Evolutionary conservation across 64 coral and sea anemone genomes (phyloP).

Genomic region (Montipora efflorescens): DNA sequence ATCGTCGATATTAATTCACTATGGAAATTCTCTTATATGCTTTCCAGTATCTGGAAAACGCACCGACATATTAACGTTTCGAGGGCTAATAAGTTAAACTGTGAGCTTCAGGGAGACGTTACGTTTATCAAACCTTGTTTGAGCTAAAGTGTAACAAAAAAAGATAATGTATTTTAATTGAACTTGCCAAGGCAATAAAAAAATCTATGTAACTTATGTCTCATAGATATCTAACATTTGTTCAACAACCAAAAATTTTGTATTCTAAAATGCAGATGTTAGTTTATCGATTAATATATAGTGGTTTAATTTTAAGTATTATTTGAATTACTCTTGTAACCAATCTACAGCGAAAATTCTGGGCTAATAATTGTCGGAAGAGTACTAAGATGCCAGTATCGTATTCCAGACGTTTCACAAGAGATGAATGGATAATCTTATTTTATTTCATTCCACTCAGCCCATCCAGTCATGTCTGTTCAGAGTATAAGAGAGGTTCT

Average conservation of each 20-base stretch:
- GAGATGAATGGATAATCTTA: background rate
- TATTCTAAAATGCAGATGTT: background rate
- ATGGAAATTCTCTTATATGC: background rate
- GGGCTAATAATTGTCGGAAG: background rate
- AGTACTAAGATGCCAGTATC: background rate
- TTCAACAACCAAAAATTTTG: background rate
- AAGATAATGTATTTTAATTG: too few species aligned
- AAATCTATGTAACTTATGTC: too few species aligned
- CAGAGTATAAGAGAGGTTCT: background rate
- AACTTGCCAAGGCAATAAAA: background rate
- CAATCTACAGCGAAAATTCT: background rate
- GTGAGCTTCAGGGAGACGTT: background rate
- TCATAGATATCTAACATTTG: background rate
- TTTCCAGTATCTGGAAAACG: background rate
- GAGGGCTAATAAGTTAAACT: background rate
- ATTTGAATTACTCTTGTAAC: background rate
- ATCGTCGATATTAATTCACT: background rate
- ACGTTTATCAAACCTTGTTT: too few species aligned
- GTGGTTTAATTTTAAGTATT: background rate
- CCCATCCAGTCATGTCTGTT: constrained; percentile 1
- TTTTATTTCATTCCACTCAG: background rate
- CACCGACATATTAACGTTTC: background rate
- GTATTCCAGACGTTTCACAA: background rate
- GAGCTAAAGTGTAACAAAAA: too few species aligned
- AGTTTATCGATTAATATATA: background rate